These are phyloP conservation scores for Chauna torquata DNA, from an alignment of 2,113 vertebrate genomes.

Conservation along the genomic window DNA sequence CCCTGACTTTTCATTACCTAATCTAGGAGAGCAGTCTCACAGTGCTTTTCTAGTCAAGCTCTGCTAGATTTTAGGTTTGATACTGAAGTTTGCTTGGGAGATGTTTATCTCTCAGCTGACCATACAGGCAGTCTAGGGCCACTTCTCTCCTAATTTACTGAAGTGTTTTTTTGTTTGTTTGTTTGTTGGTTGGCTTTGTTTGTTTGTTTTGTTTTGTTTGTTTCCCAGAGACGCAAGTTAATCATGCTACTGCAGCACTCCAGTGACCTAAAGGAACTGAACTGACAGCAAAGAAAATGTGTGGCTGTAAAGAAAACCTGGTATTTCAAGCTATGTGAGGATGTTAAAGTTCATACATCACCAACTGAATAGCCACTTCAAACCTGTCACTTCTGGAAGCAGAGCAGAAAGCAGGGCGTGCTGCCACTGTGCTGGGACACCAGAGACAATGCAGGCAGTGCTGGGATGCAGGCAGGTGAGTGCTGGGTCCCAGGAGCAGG, in stretches of 20 bases:
- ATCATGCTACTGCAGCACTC: neutral
- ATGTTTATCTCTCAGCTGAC: neutral
- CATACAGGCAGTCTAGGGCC: neutral
- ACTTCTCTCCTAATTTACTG: neutral
- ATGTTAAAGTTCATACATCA: neutral
- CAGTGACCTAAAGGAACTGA: neutral
- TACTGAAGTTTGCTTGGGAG: neutral
- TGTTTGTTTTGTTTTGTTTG: neutral
- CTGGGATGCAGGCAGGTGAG: neutral
- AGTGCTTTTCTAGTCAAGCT: neutral
- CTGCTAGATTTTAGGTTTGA: neutral
- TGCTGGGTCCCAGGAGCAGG: neutral
- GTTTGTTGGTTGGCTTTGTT: neutral
- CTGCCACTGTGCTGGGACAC: neutral
- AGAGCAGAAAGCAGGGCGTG: neutral
- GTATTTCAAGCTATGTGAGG: neutral
- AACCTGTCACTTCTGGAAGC: neutral
- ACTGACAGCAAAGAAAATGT: neutral
- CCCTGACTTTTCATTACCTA: neutral
- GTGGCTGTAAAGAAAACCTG: neutral
- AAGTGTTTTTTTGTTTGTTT: neutral
- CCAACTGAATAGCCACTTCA: neutral
- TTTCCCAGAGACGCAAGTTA: neutral
- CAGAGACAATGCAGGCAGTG: fast-evolving
- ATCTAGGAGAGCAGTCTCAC: neutral